These are phyloP conservation scores for Antechinus flavipes DNA, from an alignment of 2,113 vertebrate species.

Conservation along the genomic window DNA sequence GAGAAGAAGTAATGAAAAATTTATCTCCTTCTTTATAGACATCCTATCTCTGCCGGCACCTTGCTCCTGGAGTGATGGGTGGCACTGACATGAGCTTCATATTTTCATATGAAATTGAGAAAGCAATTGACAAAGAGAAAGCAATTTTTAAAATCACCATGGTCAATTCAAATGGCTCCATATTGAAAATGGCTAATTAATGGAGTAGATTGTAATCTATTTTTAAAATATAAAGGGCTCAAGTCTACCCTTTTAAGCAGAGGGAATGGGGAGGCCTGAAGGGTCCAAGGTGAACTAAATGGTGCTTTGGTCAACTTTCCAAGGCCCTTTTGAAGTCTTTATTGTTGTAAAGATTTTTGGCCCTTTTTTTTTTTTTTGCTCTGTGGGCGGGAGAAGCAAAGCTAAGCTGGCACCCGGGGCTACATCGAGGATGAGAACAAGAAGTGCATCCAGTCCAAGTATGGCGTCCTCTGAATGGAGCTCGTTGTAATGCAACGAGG, in stretches of 20 bases:
- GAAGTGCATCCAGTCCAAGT: background rate
- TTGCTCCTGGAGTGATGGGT: background rate
- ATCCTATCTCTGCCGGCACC: slow-evolving; percentile 16
- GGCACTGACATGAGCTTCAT: background rate
- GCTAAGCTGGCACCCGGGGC: background rate
- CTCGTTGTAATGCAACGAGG: background rate
- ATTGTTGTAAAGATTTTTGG: background rate
- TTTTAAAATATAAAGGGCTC: background rate
- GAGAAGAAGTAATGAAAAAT: slow-evolving; percentile 20
- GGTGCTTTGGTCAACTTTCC: background rate
- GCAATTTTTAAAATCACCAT: background rate
- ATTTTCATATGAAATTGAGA: background rate
- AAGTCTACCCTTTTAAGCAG: background rate
- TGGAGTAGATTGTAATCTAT: background rate
- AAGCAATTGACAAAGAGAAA: background rate
- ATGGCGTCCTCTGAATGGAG: background rate
- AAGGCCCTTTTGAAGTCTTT: background rate
- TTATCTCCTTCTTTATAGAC: slow-evolving; percentile 8
- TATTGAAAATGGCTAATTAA: slow-evolving; percentile 32
- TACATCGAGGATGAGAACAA: background rate
- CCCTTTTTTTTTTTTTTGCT: background rate
- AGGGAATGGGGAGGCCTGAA: background rate
- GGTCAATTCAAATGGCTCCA: background rate
- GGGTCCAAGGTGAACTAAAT: background rate
- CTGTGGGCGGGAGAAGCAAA: background rate